Evolutionary conservation across 2,113 vertebrate genomes (phyloP), one percentile per base, ranked within the genome.

Genomic region (Heterotilapia buettikoferi): DNA sequence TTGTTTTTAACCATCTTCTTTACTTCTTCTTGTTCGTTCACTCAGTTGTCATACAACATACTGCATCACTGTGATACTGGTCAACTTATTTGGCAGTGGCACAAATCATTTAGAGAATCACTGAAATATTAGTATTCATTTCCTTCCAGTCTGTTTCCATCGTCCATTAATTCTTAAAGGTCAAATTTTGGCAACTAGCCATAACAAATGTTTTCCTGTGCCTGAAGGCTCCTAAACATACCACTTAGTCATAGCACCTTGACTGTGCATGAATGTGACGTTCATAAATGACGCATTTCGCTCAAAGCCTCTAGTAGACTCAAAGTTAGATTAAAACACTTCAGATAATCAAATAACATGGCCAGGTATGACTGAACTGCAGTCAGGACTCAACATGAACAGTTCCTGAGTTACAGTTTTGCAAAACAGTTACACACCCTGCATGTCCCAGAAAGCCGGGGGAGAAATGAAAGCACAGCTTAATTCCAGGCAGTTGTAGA

Each of bases 391-490:
- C n/a, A 84, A 52, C 52, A 68, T 43, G 76, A 88, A 71, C 54
- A 47, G 29, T 52, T 36, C 3, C 3, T 45, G 33, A 81, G 68
- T 89, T 47, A 9, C 26, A 80, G 36, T 52, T 92, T 84, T 89
- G 86, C 85, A 61, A 71, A 89, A 92, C 85, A 91, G 45, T 79
- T 21, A 18, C 52, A 18, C 79, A 43, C 53, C 68, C 85, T 21
- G 87, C 63, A 80, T 85, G 76, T 84, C 90, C 86, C 83, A 93
- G 83, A 91, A 92, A 93, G 59, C 73, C 31, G 71, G 10, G 8
- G 26, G 26, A 80, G 80, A 89, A 93, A 94, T 85, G 52, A 89
- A 89, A 90, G 87, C 90, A 81, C 85, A 91, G 90, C 82, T 91
- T 79, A 86, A 87, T 81, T 91, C 79, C 47, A 43, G 52, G 59